Evolutionary conservation across 1,140 invertebrate genomes (phyloP), one percentile per base, ranked within the genome.

Genomic region (Drosophila sechellia): DNA sequence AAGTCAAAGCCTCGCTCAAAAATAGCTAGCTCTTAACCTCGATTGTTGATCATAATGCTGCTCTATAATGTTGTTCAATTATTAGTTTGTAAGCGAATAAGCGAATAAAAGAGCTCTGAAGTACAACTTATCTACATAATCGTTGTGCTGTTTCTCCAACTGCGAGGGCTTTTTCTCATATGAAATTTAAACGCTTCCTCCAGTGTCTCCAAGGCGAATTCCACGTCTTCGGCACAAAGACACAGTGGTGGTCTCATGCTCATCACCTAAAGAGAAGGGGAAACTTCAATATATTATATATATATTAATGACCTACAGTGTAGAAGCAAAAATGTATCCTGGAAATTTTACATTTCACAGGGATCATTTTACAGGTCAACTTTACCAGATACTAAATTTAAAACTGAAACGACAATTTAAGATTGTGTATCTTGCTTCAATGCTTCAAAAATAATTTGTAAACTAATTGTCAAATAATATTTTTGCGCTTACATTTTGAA

Each of bases 161-260:
- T 77, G 22, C 90, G 75, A 54, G 57, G 61, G 25, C 48, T 65
- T 61, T 91, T 91, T 17, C 58, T 79, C 60, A 90, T 73, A 46
- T 86, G 96, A 77, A 35, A 94, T 92, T 69, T 91, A 72, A 91
- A 81, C 43, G 81, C 76, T 11, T 61, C 80, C 76, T 94, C 93
- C 42, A 97, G 84, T 20, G 95, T 94, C 39, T 94, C 92, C 15
- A 95, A 84, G 3, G 95, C 93, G 72, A 97, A 97, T 89, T 98
- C 96, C 1, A 95, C 97, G 93, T 99, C 97, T 60, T 95, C 94
- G 91, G 95, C 95, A 1, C 95, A 96, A 42, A 99, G 95, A 91
- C 98, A 99, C 95, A 99, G 97, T 0, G 98, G 98, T 40, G 98
- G 98, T 90, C 98, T 98, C 46, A 99, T 95, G 79, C 97, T 93